A percentile compares a stretch with the other conserved stretches of the same genome.
Evolutionary conservation across 2,797 vertebrate species (phyloP).

Genomic region (Macrochelys suwanniensis): DNA sequence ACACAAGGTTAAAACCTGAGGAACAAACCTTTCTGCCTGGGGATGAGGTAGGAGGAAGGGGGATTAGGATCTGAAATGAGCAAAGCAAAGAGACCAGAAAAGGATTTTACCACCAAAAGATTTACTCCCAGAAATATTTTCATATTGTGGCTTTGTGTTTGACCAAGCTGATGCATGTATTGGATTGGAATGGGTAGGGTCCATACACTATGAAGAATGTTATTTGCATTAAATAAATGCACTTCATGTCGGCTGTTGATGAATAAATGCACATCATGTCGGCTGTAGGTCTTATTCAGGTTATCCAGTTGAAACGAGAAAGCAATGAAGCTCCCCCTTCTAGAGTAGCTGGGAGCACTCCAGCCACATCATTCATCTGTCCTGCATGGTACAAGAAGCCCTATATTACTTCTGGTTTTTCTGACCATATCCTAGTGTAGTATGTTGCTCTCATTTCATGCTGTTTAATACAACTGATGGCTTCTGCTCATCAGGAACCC

Average conservation of each 20-base stretch:
- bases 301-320: background rate
- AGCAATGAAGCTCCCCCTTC: background rate
- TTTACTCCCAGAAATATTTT: background rate
- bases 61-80: background rate
- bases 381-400: background rate
- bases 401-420: background rate
- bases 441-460: background rate
- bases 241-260: background rate
- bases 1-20: background rate
- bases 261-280: background rate
- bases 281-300: background rate
- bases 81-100: background rate
- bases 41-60: background rate
- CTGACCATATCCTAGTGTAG: background rate
- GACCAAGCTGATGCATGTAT: background rate
- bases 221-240: background rate
- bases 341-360: background rate
- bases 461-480: background rate
- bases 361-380: background rate
- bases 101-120: background rate
- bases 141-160: background rate
- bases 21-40: background rate
- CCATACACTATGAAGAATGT: too few relatives aligned
- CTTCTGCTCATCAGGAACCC: background rate
- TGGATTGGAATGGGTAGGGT: background rate